Evolutionary conservation across 1,140 invertebrate species (phyloP), one percentile per base, ranked within the genome.

Genomic region (Teleogryllus occipitalis): DNA sequence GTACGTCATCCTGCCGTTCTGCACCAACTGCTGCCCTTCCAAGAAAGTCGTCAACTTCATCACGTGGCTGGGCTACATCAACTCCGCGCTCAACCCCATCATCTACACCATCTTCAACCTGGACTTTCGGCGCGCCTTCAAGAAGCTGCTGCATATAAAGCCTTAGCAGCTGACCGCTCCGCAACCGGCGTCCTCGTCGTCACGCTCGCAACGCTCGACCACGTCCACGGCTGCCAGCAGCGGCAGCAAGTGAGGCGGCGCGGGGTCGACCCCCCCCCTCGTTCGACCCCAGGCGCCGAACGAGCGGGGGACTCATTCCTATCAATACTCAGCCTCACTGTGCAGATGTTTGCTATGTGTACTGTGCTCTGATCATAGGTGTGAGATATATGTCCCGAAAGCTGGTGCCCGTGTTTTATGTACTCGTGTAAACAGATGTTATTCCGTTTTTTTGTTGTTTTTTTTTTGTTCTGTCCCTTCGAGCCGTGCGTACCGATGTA

Each of bases 81-180:
- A 99, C 87, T 98, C 96, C 39, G 95, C 95, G n/a, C 89, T 98
- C 14, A 99, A 99, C 87, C 97, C 97, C 14, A 91, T 98, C 82
- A 98, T 99, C 82, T 99, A 99, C 86, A 98, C 97, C 2, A 98
- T 98, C 85, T 99, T 98, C 86, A 98, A 99, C 87, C 90, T 97
- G 84, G 97, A 99, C 85, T 99, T 98, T 86, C 90, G 97, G 80
- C 90, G 93, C 84, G 97, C 97, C 7, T 99, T 99, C 85, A 96
- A 96, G 84, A 93, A 93, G 85, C 87, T 96, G 46, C 87, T 96
- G 72, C 93, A 92, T 82, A 90, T 95, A 21, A 82, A 80, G 22
- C 77, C 77, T 46, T 80, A 78, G 78, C 75, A 15, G 27, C 39
- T 47, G 10, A 10, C 54, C 18, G 54, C 18, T 7, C 54, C 54